phyloP scores from a whole-genome alignment of 1,140 invertebrate genomes.

The Euura saliciscinereae region DNA sequence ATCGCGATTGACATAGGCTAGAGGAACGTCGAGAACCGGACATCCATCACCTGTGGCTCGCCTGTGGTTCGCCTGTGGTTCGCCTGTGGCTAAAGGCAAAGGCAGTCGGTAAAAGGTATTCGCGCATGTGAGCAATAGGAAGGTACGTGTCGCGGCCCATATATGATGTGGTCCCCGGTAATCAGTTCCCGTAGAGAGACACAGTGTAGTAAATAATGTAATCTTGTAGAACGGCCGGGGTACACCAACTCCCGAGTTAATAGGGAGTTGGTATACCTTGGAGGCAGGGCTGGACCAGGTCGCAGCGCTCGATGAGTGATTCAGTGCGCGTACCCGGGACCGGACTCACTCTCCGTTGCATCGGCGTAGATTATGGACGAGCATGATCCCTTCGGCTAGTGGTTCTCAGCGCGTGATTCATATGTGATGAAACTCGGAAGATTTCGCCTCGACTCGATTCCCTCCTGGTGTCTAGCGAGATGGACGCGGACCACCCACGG shows the following conservation, averaged over 20 bases:
- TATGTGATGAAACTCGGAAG: conserved; percentile 14
- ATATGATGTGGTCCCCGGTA: conserved; percentile 14
- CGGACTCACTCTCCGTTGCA: conserved; percentile 39
- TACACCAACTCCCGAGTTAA: conserved; percentile 41
- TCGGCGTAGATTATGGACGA: not conserved
- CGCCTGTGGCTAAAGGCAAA: too few relatives aligned
- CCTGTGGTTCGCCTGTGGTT: too few relatives aligned
- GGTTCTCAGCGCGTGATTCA: conserved; percentile 43
- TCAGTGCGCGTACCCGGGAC: conserved; percentile 43
- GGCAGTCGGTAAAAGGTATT: conserved; percentile 2
- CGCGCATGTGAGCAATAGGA: conserved; percentile 2
- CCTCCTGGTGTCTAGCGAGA: conserved; percentile 38
- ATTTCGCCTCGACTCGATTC: conserved; percentile 24
- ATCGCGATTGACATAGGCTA: not conserved
- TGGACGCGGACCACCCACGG: conserved; percentile 54
- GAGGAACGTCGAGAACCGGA: not conserved
- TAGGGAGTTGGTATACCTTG: conserved; percentile 37
- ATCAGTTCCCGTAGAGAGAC: conserved; percentile 32
- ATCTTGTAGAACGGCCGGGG: conserved; percentile 39
- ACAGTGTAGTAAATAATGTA: conserved; percentile 46
- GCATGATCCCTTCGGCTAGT: conserved; percentile 20
- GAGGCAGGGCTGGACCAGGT: conserved; percentile 21
- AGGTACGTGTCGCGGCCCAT: not conserved
- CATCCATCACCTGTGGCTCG: not conserved
- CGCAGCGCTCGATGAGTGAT: conserved; percentile 47